Evolutionary conservation across 2,888 invertebrate genomes (phyloP), one percentile per base, ranked within the genome.

Genomic region (Chalcosyrphus nemorum): DNA sequence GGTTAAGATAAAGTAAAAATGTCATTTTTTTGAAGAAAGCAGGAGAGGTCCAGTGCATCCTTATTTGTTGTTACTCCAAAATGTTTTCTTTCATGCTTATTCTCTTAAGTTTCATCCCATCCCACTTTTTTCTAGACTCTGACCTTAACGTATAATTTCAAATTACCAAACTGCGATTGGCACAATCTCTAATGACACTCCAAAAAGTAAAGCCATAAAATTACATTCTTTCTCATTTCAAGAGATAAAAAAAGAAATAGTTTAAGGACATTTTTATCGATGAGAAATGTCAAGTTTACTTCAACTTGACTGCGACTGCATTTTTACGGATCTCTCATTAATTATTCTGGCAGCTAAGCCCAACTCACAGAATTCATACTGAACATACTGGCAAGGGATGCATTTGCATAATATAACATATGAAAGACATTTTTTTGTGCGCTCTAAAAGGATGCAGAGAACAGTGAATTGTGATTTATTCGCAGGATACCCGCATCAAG

Each of bases 401-500:
- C 71, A 50, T 72, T 61, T 61, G 52, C 56, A 70, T 57, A 57
- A 45, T 57, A 24, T n/a, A 57, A 43, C 59, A 61, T 19, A 50
- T 38, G 27, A 59, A 74, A 7, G 32, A 24, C 35, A 32, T 56
- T 65, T 17, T 32, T 54, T 35, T 52, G n/a, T n/a, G n/a, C 19
- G 15, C 32, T 41, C 32, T 24, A 21, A 35, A 61, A 61, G 61
- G 41, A 70, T 57, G 32, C 70, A 41, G 38, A 54, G 52, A 72
- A 41, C 17, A 54, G 38, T 52, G 50, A 38, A 41, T 50, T 54
- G 45, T 74, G 63, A 74, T 65, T 74, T 65, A 74, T 74, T 61
- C 59, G 47, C 45, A 74, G 32, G 63, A 74, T 56, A 65, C 4
- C 74, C 65, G 74, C 74, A 74, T 35, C 17, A 19, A 61, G 57